phyloP scores from a whole-genome alignment of 2,888 invertebrate genomes.

The Dolomedes plantarius region DNA sequence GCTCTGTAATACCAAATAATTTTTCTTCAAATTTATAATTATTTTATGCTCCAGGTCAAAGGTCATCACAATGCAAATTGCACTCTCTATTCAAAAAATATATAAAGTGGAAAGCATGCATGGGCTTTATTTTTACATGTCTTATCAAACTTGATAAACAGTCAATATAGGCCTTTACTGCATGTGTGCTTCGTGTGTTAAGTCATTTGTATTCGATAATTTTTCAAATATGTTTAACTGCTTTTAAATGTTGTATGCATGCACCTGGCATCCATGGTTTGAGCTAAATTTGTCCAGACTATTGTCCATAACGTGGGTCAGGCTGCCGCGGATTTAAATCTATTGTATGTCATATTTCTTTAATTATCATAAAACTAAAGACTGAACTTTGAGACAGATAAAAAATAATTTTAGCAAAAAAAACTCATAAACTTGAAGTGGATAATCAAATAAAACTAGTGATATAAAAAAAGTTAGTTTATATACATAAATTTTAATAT shows the following conservation, averaged over 20 bases:
- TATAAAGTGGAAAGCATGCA: conserved; percentile 47
- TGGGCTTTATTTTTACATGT: conserved; percentile 54
- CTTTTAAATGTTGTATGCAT: conserved; percentile 68
- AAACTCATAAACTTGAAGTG: too few species aligned
- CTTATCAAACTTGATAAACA: background rate
- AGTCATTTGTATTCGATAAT: conserved; percentile 28
- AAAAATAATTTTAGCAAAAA: too few species aligned
- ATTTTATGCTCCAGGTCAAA: conserved; percentile 60
- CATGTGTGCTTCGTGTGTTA: conserved; percentile 57
- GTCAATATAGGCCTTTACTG: conserved; percentile 31
- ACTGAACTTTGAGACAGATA: too few species aligned
- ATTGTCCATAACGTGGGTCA: conserved; percentile 43
- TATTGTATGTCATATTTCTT: too few species aligned
- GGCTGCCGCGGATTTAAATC: conserved; percentile 44
- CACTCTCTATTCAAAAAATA: conserved; percentile 50
- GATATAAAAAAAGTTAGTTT: too few species aligned
- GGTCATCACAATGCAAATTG: conserved; percentile 64
- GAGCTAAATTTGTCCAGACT: conserved; percentile 25
- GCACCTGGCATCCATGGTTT: conserved; percentile 50
- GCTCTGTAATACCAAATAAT: too few species aligned
- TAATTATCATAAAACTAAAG: too few species aligned
- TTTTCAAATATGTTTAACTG: conserved; percentile 30
- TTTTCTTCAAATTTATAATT: background rate
- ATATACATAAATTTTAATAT: too few species aligned
- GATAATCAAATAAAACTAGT: too few species aligned